A percentile compares a stretch with the other conserved stretches of the same genome.
Evolutionary conservation across 2,888 invertebrate species (phyloP).

Genomic region (Acanthopleura granulata): DNA sequence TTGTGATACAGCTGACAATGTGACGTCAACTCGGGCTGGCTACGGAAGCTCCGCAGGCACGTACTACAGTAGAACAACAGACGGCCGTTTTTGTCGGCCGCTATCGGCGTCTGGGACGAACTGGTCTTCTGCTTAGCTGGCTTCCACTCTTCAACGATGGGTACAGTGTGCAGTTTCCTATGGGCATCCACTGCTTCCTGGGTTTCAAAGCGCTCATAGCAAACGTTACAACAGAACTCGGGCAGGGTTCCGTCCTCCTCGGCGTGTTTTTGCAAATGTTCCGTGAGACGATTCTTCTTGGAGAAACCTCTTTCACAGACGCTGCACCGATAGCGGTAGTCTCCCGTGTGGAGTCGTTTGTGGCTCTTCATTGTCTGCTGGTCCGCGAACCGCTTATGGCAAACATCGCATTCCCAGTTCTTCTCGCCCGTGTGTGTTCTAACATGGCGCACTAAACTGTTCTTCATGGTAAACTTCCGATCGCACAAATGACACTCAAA

Average conservation of each 20-base stretch:
- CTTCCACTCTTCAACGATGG: background rate
- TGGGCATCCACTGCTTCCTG: no score
- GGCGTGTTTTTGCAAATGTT: background rate
- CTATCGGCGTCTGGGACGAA: background rate
- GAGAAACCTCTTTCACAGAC: background rate
- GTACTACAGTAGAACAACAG: background rate
- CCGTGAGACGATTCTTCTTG: background rate
- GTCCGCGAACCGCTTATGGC: background rate
- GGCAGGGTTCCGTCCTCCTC: background rate
- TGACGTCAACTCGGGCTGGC: background rate
- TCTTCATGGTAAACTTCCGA: background rate
- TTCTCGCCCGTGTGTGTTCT: background rate
- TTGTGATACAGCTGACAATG: background rate
- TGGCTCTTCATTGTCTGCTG: background rate
- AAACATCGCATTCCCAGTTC: background rate
- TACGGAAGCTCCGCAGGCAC: background rate
- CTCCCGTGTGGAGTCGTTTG: background rate
- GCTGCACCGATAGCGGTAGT: background rate
- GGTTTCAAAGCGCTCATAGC: no score
- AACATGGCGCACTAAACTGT: background rate
- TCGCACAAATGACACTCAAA: constrained; percentile 7
- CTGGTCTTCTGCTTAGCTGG: background rate
- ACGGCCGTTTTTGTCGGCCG: background rate
- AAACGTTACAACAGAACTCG: no score
- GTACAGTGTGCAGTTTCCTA: no score